Base-by-base conservation (phyloP, 2,113 vertebrate genomes). In the Morone chrysops region DNA sequence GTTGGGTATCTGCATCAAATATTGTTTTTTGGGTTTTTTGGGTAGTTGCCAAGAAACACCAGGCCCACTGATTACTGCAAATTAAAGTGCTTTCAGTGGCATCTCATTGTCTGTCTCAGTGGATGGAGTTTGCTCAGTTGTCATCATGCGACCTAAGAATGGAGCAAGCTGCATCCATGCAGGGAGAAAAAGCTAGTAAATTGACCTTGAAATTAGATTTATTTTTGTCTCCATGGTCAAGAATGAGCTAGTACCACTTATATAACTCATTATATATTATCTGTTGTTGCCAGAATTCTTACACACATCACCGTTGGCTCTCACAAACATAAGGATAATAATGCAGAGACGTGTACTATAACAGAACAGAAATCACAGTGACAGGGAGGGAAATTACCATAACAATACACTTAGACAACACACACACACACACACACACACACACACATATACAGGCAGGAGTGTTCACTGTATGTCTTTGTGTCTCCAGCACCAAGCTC, bases 401-500 rank as follows among this genome's bases (percentile, higher is more conserved):
- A 41, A 65, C 38, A 25, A 25, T 10, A 17, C 31, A 11, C 45
- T 47, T 47, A 47, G 9, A 31, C 31, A 31, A 47, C 13, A 12
- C 12, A 53, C 18, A 54, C 1, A 9, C 51, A 11, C 17, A 16
- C 20, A 56, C 20, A 47, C 13, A 10, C 12, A 53, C 18, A 54
- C 1, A 9, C 51, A 11, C 17, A 11, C 20, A 56, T 13, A 43
- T 1, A 3, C 25, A 45, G 16, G 4, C 18, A 53, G 31, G 25
- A 57, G 0, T 22, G 18, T 38, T 72, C 9, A 78, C 9, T 45
- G 0, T 61, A 6, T 17, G 31, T 70, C 0, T 70, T 54, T 84
- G 25, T 86, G 83, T 91, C 94, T 95, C 88, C 95, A 99, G 98
- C 97, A 87, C 95, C 96, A 68, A 97, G 98, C 95, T 97, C 97